Evolutionary conservation across 2,888 invertebrate genomes (phyloP), one percentile per base, ranked within the genome.

Genomic region (Eugnorisma glareosa): DNA sequence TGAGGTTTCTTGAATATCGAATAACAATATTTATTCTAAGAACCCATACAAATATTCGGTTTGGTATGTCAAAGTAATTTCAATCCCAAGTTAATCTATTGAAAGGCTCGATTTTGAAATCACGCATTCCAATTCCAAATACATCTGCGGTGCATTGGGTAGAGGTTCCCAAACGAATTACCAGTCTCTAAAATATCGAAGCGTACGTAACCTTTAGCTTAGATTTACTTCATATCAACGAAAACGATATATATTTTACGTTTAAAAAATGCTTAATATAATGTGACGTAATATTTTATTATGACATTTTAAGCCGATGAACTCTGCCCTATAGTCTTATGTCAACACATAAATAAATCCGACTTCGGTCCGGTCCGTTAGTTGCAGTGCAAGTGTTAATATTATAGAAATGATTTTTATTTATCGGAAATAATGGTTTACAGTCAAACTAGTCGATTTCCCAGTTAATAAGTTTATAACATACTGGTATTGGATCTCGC

Each of bases 51-150:
- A 84, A 63, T 75, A 72, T 78, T 75, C 74, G 66, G 59, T 61
- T 67, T 64, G 82, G 82, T 84, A 78, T 85, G 82, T 84, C 85
- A 84, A 73, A 85, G 78, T 82, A 78, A 82, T 84, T 85, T 84
- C 31, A 61, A 75, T 84, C 82, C 73, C 74, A 85, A 85, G 83
- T 77, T 84, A 83, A 77, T 83, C 84, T 77, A 78, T 85, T 79
- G 82, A 80, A 86, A 86, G 77, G 74, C 71, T 77, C 78, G 74
- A 75, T 86, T 83, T 75, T 75, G 85, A 85, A 85, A 84, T 78
- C 81, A 79, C 79, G 81, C 85, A 85, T 87, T 86, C 81, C 77
- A 86, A 83, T 83, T 83, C 87, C 85, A 86, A 85, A 86, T 87
- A 81, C 81, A 85, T 81, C 81, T 83, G 28, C 51, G 68, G 70